phyloP scores from a whole-genome alignment of 2,113 vertebrate species.

The Prinia subflava region DNA sequence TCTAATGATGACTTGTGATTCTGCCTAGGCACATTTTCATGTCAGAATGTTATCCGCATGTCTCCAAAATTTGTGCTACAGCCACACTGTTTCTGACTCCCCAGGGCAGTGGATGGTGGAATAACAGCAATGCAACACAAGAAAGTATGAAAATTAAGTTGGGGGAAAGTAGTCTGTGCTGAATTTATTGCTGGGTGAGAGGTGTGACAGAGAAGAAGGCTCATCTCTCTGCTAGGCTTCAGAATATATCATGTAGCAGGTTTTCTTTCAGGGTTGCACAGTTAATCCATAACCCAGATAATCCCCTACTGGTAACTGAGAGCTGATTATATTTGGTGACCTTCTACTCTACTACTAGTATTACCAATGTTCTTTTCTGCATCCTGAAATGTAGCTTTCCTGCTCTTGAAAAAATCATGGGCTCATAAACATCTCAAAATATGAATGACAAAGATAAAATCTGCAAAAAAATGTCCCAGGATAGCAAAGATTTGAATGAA shows the following conservation, averaged over 20 bases:
- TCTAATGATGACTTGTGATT: background rate
- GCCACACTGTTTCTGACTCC: background rate
- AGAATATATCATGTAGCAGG: background rate
- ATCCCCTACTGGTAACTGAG: background rate
- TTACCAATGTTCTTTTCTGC: background rate
- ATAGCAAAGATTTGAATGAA: background rate
- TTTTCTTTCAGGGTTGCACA: background rate
- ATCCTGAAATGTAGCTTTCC: background rate
- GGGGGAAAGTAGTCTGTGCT: background rate
- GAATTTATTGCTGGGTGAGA: background rate
- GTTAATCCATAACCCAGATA: conserved; percentile 9
- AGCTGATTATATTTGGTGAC: conserved; percentile 21
- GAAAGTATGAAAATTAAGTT: background rate
- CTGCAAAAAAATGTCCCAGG: background rate
- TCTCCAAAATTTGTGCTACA: background rate
- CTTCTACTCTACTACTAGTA: background rate
- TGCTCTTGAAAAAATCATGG: background rate
- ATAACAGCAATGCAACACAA: background rate
- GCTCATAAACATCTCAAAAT: background rate
- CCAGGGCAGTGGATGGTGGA: background rate
- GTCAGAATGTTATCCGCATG: background rate
- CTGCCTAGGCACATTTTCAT: background rate
- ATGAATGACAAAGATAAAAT: background rate
- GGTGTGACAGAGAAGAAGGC: background rate
- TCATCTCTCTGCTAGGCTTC: background rate